Base-by-base conservation (phyloP, 2,888 invertebrate genomes). In the Chrysolina haemoptera region DNA sequence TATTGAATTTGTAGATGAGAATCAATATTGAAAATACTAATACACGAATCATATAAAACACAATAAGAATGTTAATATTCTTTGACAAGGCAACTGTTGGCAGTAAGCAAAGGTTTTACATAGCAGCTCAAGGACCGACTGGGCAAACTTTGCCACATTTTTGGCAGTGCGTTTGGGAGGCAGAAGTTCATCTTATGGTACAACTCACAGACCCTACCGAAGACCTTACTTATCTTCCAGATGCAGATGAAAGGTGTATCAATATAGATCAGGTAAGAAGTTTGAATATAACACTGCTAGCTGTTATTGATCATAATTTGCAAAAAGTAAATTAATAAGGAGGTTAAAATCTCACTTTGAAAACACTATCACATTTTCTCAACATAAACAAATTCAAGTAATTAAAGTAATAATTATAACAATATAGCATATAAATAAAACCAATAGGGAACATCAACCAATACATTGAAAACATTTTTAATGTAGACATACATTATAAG, bases 131-230 rank as follows among this genome's bases (percentile, higher is more conserved):
- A 85, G 92, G 92, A 3, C 94, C 94, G 0, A 88, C 92, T 41
- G 87, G 90, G 48, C 88, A 89, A 73, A 93, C 93, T 0, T 87
- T 91, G 2, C 86, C 87, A 43, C 85, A 86, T 83, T 94, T 97
- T 87, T 98, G 97, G 97, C 95, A 96, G 88, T 94, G 95, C 89
- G 93, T 95, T 67, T 97, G 96, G 96, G 96, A 96, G 88, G 93
- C 94, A 65, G 95, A 96, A 84, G 94, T 96, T 11, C 92, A 94
- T 82, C 90, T 98, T 68, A 89, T 98, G 77, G 95, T 95, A 53
- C 93, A 94, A 86, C 88, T 97, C 66, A 94, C 94, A 1, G 93
- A 92, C 76, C 84, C 86, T 0, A 85, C 87, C 1, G 88, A 89
- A 78, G 89, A 91, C 76, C 86, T 91, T 63, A 90, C 90, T 82